Evolutionary conservation across 2,888 invertebrate species (phyloP).

Genomic region (Leptarthrus brevirostris): DNA sequence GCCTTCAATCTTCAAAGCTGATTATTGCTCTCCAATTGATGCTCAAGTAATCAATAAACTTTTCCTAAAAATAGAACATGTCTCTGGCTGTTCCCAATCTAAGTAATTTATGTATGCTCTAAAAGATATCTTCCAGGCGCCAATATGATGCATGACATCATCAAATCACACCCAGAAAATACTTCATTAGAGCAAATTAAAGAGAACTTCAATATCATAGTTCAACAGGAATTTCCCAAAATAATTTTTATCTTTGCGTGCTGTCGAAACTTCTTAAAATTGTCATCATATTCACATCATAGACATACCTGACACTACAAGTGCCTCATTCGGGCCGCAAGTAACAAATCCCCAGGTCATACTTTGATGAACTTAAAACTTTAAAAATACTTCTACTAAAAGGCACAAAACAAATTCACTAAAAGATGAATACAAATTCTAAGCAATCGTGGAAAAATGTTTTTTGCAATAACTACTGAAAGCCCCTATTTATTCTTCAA

Average conservation of each 20-base stretch:
- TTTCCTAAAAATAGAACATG: constrained; percentile 16
- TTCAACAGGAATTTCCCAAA: no score
- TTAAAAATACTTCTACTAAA: background rate
- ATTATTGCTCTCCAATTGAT: constrained; percentile 16
- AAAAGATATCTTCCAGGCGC: constrained; percentile 17
- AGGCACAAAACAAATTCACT: background rate
- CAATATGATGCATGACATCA: constrained; percentile 33
- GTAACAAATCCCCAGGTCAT: constrained; percentile 93
- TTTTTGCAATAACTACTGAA: no score
- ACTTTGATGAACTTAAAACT: no score
- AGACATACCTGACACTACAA: constrained; percentile 87
- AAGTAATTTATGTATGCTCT: background rate
- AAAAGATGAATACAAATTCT: background rate
- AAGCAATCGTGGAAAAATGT: no score
- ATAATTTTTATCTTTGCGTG: no score
- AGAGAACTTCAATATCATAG: no score
- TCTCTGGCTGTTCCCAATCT: background rate
- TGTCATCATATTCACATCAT: no score
- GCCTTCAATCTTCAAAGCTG: no score
- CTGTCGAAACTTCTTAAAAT: no score
- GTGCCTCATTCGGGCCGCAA: constrained; percentile 93
- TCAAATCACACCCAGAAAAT: constrained; percentile 28
- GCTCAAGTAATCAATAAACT: constrained; percentile 2
- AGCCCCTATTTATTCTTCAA: no score
- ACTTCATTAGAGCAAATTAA: no score